A percentile compares a stretch with the other conserved stretches of the same genome.
These are phyloP conservation scores for Stenichneumon culpator DNA, from an alignment of 2,888 invertebrate genomes.

Conservation along the genomic window DNA sequence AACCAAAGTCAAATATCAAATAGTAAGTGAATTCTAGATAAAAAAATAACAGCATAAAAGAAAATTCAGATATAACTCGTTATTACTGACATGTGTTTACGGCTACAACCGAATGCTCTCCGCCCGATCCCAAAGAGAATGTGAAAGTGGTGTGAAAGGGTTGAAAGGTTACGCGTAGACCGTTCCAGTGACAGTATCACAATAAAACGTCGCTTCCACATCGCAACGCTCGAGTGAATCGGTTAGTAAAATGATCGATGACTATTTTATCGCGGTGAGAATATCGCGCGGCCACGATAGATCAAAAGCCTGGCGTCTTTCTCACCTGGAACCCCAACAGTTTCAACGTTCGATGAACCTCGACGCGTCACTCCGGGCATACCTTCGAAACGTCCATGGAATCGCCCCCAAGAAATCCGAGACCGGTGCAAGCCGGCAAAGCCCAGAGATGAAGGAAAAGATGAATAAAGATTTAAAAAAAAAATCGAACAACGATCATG, in stretches of 20 bases:
- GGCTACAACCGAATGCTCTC: neutral
- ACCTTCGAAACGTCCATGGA: neutral
- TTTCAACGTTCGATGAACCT: slow-evolving; percentile 32
- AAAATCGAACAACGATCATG: slow-evolving; percentile 27
- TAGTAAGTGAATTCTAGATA: too few species aligned
- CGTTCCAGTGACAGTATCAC: slow-evolving; percentile 30
- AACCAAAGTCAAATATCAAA: too few species aligned
- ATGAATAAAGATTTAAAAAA: neutral
- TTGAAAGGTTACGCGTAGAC: neutral
- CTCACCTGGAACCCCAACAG: slow-evolving; percentile 25
- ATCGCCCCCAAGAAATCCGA: slow-evolving; percentile 8
- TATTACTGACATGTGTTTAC: neutral
- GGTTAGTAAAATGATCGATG: slow-evolving; percentile 47
- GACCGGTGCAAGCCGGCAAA: neutral
- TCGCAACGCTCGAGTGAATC: slow-evolving; percentile 40
- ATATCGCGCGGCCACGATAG: slow-evolving; percentile 22
- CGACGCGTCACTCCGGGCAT: slow-evolving; percentile 17
- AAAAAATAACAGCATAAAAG: neutral
- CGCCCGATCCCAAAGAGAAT: neutral
- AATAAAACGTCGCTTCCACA: slow-evolving; percentile 47
- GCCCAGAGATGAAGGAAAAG: neutral
- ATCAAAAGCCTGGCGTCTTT: slow-evolving; percentile 20
- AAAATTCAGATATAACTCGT: neutral
- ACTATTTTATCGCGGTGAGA: slow-evolving; percentile 34
- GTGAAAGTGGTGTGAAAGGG: slow-evolving; percentile 14